These are phyloP conservation scores for Notechis scutatus DNA, from an alignment of 2,113 vertebrate species.

Conservation along the genomic window DNA sequence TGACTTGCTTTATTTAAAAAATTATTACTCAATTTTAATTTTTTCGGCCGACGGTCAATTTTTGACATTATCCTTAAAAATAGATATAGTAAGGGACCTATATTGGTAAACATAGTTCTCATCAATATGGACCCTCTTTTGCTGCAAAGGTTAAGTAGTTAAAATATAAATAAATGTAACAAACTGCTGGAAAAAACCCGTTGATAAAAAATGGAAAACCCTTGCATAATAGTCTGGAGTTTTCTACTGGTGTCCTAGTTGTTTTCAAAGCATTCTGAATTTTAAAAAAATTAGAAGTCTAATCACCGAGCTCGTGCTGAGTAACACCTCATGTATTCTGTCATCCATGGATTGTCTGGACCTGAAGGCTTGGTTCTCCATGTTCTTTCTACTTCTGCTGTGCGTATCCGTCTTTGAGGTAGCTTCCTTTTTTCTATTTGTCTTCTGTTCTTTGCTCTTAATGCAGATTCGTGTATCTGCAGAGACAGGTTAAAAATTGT, in stretches of 20 bases:
- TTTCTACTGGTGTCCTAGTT: constrained; percentile 46
- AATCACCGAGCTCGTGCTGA: constrained; percentile 79
- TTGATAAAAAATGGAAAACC: constrained; percentile 43
- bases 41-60: neutral
- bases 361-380: constrained; percentile 62
- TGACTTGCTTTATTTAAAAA: neutral
- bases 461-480: constrained; percentile 89
- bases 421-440: constrained; percentile 83
- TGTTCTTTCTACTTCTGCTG: constrained; percentile 71
- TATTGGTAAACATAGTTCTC: constrained; percentile 50
- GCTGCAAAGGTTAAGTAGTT: constrained; percentile 59
- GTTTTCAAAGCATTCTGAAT: constrained; percentile 7
- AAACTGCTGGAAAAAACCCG: constrained; percentile 51
- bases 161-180: constrained; percentile 51
- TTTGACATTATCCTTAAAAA: constrained; percentile 45
- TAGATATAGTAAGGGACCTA: constrained; percentile 35
- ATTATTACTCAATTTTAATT: constrained; percentile 11
- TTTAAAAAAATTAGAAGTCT: constrained; percentile 10
- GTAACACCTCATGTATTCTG: constrained; percentile 95
- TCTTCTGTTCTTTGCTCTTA: constrained; percentile 87
- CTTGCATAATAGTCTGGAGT: constrained; percentile 59
- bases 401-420: constrained; percentile 74
- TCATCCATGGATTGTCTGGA: constrained; percentile 88
- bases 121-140: constrained; percentile 58
- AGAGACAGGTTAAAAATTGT: constrained; percentile 32